Base-by-base conservation (phyloP, 2,113 vertebrate genomes). In the Silurus glanis region DNA sequence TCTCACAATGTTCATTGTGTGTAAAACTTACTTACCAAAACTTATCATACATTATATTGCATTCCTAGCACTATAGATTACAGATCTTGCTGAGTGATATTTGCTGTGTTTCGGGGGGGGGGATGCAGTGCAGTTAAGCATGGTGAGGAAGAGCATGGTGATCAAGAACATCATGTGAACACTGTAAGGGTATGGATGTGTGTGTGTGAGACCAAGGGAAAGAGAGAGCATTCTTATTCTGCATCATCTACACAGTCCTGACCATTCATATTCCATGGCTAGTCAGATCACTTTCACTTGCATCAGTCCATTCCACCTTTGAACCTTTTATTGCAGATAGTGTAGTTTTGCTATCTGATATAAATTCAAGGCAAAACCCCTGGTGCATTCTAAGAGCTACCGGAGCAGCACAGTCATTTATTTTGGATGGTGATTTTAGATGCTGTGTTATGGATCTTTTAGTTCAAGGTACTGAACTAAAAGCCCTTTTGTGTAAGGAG, bases 261-360 rank as follows among this genome's bases (percentile, higher is more conserved):
- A 4, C 67, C 19, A 23, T 75, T 75, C 72, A 51, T 75, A 25
- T 76, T 76, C 23, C 4, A 16, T 16, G 10, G 74, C 12, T 13
- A 2, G 6, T 55, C 23, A 76, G 74, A 55, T 76, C 74, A 76
- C 74, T 55, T 76, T 76, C 55, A 80, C 53, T 37, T 45, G 25
- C 53, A 80, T 55, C 23, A 76, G 74, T 76, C 74, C 51, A 76
- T 80, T 59, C 61, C 9, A 61, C 28, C 78, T 80, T 47, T 61
- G 58, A 80, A 61, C 56, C 53, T 21, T 80, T 59, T 80, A 61
- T 45, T 61, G 28, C 28, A 61, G 25, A 61, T 47, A 19, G 28
- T 80, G 74, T 55, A 55, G 23, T 53, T 76, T 55, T 55, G 56
- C 28, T 80, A 61, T 80, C 28, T 61, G 9, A 61, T 45, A 80